A percentile compares a stretch with the other conserved stretches of the same genome.
Conservation (phyloP, 2,797 vertebrate species). For the Halcyon leucocephala region DNA sequence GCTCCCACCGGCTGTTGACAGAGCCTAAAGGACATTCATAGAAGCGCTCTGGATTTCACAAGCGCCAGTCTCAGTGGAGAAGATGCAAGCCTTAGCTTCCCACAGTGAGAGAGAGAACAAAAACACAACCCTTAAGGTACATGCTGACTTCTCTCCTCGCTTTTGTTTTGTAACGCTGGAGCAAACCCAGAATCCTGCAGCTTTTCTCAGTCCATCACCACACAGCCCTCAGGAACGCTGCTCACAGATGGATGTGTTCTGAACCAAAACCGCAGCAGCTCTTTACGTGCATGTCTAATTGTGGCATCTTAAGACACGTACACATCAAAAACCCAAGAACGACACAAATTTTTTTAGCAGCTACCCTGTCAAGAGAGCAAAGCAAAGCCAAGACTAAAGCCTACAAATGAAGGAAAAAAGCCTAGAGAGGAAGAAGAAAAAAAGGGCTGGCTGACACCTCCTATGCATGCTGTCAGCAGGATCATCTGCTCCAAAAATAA, state of each 20-base stretch:
- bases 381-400: constrained; percentile 17
- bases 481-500: constrained; percentile 47
- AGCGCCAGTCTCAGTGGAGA: neutral
- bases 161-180: constrained; percentile 46
- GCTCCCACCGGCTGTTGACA: neutral
- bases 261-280: constrained; percentile 11
- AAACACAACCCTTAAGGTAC: constrained; percentile 14
- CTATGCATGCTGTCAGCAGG: constrained; percentile 22
- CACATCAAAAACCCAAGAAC: neutral
- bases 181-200: constrained; percentile 32
- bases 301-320: neutral
- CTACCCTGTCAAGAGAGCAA: neutral
- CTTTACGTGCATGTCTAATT: neutral
- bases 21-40: neutral
- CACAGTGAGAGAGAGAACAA: neutral
- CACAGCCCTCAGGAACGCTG: constrained; percentile 29
- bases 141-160: neutral
- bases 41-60: accelerated
- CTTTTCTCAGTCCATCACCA: constrained; percentile 4
- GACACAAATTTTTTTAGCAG: neutral
- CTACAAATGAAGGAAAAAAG: neutral
- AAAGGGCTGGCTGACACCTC: constrained; percentile 39
- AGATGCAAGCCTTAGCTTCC: neutral
- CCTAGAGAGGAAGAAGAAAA: neutral
- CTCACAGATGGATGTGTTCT: neutral